phyloP scores from a whole-genome alignment of 2,113 vertebrate genomes.

The Charina bottae region DNA sequence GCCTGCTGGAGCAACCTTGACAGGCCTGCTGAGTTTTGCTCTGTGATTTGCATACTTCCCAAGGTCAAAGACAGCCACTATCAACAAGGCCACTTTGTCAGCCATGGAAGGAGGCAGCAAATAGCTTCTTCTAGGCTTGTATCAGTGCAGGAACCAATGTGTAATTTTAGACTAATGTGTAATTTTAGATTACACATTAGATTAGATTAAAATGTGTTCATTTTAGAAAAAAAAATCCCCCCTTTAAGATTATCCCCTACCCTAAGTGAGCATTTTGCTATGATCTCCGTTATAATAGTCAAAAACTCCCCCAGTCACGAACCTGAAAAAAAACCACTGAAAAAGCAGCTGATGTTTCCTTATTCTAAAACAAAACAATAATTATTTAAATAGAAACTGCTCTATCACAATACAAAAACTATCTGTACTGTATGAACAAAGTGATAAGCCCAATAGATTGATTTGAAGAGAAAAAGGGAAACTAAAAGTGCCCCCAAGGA shows the following conservation, averaged over 20 bases:
- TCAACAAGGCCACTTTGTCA: conserved; percentile 10
- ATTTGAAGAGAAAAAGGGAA: background rate
- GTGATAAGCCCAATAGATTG: background rate
- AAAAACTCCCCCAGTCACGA: background rate
- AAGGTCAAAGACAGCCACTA: conserved; percentile 18
- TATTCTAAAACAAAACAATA: background rate
- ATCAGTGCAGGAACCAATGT: background rate
- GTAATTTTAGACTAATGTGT: background rate
- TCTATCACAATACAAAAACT: background rate
- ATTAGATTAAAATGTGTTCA: too few species aligned
- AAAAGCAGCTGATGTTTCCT: background rate
- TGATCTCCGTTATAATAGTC: background rate
- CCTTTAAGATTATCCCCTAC: background rate
- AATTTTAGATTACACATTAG: too few species aligned
- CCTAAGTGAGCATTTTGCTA: background rate
- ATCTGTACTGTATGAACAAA: background rate
- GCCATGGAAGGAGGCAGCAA: background rate
- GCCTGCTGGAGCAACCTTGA: conserved; percentile 32
- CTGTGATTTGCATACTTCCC: conserved; percentile 48
- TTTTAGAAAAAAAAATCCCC: background rate
- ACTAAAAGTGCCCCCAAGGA: background rate
- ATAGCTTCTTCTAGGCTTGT: background rate
- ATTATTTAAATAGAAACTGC: background rate
- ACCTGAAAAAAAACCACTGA: background rate
- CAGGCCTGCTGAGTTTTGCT: conserved; percentile 24